Conservation (phyloP, 2,888 invertebrate genomes). For the Sarcophaga carnaria region DNA sequence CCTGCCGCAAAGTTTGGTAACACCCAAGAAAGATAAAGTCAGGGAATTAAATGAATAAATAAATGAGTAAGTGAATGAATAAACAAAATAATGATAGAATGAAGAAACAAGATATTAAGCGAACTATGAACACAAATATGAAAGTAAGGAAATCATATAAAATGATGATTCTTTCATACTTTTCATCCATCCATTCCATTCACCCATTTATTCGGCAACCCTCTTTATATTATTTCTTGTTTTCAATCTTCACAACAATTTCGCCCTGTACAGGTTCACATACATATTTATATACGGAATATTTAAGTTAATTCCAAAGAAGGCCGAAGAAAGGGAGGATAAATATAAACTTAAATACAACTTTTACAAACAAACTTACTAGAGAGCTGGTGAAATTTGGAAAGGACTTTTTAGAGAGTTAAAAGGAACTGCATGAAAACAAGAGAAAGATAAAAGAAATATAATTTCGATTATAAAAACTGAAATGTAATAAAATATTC, state of each 20-base stretch:
- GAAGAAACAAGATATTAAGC: slow-evolving; percentile 37
- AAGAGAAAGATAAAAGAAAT: slow-evolving; percentile 10
- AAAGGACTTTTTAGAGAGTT: neutral
- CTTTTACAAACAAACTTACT: neutral
- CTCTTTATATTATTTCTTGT: neutral
- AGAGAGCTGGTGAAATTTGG: neutral
- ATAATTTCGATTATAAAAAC: neutral
- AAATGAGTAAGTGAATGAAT: slow-evolving; percentile 31
- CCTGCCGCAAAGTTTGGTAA: slow-evolving; percentile 17
- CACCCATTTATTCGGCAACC: neutral
- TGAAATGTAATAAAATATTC: neutral
- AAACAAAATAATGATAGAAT: slow-evolving; percentile 6
- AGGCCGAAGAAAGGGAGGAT: slow-evolving; percentile 36
- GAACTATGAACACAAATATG: neutral
- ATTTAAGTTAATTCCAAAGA: slow-evolving; percentile 34
- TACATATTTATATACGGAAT: slow-evolving; percentile 9
- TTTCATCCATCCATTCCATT: neutral
- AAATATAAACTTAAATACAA: slow-evolving; percentile 17
- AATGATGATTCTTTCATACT: neutral
- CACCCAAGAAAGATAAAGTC: slow-evolving; percentile 48
- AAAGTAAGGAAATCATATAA: neutral
- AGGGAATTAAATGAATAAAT: slow-evolving; percentile 46
- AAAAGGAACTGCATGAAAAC: slow-evolving; percentile 12
- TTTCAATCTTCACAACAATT: neutral
- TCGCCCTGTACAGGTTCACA: neutral